A percentile compares a stretch with the other conserved stretches of the same genome.
These are phyloP conservation scores for Nomada goodeniana DNA, from an alignment of 2,888 invertebrate species.

Conservation along the genomic window DNA sequence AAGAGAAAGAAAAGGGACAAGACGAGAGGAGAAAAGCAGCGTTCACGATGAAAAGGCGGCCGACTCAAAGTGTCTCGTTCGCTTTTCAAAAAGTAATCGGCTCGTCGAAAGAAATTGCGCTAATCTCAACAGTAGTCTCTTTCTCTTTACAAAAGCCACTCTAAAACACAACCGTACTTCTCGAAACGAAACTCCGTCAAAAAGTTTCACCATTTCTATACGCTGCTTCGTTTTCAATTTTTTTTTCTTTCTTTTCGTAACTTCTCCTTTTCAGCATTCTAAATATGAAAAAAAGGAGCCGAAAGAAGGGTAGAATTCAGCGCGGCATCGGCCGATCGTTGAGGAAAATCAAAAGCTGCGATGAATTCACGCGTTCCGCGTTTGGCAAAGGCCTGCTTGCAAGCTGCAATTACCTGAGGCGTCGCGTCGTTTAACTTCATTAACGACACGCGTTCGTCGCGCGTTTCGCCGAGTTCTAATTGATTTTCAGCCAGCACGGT, in stretches of 20 bases:
- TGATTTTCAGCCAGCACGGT: conserved; percentile 53
- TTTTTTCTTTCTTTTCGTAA: not conserved
- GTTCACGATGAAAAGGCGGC: conserved; percentile 46
- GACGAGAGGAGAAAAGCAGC: not conserved
- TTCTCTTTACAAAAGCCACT: conserved; percentile 51
- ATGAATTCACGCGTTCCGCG: not conserved
- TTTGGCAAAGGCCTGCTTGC: conserved; percentile 16
- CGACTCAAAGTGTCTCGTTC: conserved; percentile 53
- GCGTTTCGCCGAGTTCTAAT: conserved; percentile 54
- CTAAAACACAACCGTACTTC: not conserved
- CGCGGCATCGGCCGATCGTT: not conserved
- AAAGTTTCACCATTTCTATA: conserved; percentile 33
- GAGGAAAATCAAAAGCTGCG: conserved; percentile 1
- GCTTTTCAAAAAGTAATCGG: conserved; percentile 61
- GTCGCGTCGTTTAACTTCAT: conserved; percentile 60
- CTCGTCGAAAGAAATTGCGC: conserved; percentile 66
- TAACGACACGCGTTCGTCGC: conserved; percentile 30
- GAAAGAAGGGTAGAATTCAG: not conserved
- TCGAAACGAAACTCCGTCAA: conserved; percentile 23
- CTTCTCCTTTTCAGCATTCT: not conserved
- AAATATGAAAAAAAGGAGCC: not conserved
- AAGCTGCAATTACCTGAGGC: conserved; percentile 47
- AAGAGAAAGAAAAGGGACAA: not conserved
- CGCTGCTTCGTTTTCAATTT: not conserved
- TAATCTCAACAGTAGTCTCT: conserved; percentile 58